Evolutionary conservation across 2,797 vertebrate species (phyloP).

Genomic region (Platalea minor): DNA sequence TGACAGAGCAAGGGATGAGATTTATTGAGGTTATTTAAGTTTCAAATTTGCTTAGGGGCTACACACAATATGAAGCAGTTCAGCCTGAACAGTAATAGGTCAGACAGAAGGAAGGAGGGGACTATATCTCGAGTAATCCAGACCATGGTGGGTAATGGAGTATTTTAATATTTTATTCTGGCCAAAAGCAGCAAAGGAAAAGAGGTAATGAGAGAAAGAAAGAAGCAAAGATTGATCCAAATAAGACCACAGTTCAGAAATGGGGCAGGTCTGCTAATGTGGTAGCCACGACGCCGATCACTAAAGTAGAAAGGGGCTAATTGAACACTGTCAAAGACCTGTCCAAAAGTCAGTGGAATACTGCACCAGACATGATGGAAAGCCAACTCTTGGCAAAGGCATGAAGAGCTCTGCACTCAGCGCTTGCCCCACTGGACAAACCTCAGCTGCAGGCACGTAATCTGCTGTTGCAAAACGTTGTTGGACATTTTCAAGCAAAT

Average conservation of each 20-base stretch:
- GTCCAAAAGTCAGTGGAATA: neutral
- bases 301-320: neutral
- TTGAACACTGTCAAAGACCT: neutral
- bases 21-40: neutral
- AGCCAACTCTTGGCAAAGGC: neutral
- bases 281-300: fast-evolving
- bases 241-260: neutral
- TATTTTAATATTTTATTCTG: neutral
- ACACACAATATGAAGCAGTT: neutral
- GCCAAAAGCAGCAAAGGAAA: neutral
- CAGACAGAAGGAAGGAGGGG: neutral
- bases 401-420: neutral
- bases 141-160: neutral
- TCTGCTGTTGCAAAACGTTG: neutral
- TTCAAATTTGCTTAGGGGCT: neutral
- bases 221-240: neutral
- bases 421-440: neutral
- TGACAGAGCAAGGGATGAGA: neutral
- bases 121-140: neutral
- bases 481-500: neutral
- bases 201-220: neutral
- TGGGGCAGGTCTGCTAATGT: neutral
- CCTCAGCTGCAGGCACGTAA: neutral
- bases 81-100: neutral
- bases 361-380: neutral